phyloP scores from a whole-genome alignment of 2,888 invertebrate genomes.

The Poecilobothrus nobilitatus region DNA sequence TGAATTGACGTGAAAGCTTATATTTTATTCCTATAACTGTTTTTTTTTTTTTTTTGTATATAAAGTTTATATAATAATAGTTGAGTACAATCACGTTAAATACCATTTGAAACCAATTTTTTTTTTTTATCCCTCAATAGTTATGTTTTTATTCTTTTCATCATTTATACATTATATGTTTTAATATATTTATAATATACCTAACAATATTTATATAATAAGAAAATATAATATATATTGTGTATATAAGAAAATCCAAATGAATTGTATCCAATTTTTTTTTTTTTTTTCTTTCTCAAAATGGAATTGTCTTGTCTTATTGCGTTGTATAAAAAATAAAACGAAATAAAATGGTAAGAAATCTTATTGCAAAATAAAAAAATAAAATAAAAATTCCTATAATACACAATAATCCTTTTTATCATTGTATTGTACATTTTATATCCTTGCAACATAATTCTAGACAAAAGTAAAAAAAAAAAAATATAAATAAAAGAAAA shows the following conservation, averaged over 20 bases:
- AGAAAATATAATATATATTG: too few species aligned
- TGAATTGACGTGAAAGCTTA: neutral
- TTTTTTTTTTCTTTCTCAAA: neutral
- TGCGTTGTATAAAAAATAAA: neutral
- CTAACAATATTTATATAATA: neutral
- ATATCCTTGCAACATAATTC: neutral
- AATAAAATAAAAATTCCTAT: neutral
- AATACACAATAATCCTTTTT: neutral
- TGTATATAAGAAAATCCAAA: neutral
- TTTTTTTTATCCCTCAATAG: neutral
- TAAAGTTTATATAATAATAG: too few species aligned
- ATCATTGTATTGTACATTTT: neutral
- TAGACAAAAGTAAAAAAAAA: too few species aligned
- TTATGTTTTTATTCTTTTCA: neutral
- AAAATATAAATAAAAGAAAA: too few species aligned
- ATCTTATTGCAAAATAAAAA: neutral
- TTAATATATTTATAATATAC: neutral
- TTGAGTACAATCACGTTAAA: neutral
- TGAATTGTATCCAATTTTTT: neutral
- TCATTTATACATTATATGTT: neutral
- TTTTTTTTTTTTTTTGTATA: too few species aligned
- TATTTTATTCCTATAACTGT: too few species aligned
- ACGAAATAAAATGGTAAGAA: neutral
- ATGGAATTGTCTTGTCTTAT: constrained; percentile 3
- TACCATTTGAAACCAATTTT: neutral